A percentile compares a stretch with the other conserved stretches of the same genome.
Conservation (phyloP, 2,113 vertebrate species). For the Regulus satrapa region DNA sequence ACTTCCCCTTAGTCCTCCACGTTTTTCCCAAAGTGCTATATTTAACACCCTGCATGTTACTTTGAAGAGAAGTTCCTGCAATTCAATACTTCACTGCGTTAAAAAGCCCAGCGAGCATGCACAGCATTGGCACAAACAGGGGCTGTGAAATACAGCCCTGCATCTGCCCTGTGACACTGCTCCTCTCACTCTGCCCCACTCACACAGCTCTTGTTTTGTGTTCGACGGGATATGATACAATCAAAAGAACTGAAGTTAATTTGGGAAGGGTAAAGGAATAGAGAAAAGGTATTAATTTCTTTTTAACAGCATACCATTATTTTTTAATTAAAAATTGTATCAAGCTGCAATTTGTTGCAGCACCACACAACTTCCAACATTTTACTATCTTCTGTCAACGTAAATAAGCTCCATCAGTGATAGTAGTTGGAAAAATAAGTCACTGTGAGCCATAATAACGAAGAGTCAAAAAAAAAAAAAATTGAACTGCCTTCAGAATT, state of each 20-base stretch:
- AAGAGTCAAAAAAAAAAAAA: background rate
- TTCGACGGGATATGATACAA: background rate
- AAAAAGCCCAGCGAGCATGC: background rate
- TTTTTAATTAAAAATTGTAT: background rate
- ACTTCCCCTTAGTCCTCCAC: background rate
- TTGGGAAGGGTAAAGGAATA: background rate
- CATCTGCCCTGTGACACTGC: background rate
- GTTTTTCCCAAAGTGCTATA: background rate
- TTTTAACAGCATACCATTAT: background rate
- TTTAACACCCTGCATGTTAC: background rate
- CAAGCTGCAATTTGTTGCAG: background rate
- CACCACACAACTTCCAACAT: background rate
- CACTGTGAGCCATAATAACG: background rate
- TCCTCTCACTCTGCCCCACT: background rate
- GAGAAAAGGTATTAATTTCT: rapidly evolving
- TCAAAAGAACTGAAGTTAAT: background rate
- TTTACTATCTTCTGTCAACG: background rate
- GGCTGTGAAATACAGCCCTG: background rate
- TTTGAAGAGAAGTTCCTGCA: background rate
- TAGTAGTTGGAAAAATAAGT: rapidly evolving
- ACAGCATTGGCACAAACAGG: background rate
- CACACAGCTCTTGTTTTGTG: background rate
- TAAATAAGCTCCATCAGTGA: background rate
- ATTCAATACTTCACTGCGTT: background rate
- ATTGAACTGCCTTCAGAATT: background rate